Evolutionary conservation across 2,888 invertebrate genomes (phyloP), one percentile per base, ranked within the genome.

Genomic region (Himalopsyche tibetana): DNA sequence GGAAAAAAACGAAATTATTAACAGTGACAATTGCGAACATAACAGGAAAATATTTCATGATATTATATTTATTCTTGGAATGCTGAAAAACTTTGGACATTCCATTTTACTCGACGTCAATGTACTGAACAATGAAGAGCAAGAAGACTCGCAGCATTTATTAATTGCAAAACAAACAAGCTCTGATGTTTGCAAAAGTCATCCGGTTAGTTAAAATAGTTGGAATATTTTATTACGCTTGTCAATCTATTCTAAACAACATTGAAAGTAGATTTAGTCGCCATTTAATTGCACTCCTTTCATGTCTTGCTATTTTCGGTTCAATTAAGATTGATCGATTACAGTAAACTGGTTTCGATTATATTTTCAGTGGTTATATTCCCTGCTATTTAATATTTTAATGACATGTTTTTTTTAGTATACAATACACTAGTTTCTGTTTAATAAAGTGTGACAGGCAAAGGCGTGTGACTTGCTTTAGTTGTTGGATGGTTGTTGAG

Each of bases 91-190:
- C 63, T 63, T 63, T 63, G 28, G 28, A 28, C n/a, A 63, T 63
- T 63, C 28, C 63, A 63, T 19, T 63, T 63, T 28, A 19, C 11
- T 6, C 9, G 4, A 28, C 28, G 63, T 63, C 63, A 63, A 63
- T 19, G 63, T 63, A 8, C 63, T 63, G 9, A 11, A 63, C 19
- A 63, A 63, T 63, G 19, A 63, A 28, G n/a, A 9, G 8, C 63
- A 63, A 19, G 63, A 3, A 15, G 63, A 2, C 28, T n/a, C 12
- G 0, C 63, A 19, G n/a, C 1, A 63, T 63, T 63, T 63, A 63
- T 63, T 63, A 63, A 63, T 63, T 63, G 28, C 19, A 63, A 63
- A 63, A 63, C 63, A 63, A 63, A 63, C 15, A 63, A 63, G 19
- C n/a, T 63, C n/a, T 8, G 9, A 63, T 63, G 63, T 63, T 63